phyloP scores from a whole-genome alignment of 2,113 vertebrate species.

The Anhinga anhinga region DNA sequence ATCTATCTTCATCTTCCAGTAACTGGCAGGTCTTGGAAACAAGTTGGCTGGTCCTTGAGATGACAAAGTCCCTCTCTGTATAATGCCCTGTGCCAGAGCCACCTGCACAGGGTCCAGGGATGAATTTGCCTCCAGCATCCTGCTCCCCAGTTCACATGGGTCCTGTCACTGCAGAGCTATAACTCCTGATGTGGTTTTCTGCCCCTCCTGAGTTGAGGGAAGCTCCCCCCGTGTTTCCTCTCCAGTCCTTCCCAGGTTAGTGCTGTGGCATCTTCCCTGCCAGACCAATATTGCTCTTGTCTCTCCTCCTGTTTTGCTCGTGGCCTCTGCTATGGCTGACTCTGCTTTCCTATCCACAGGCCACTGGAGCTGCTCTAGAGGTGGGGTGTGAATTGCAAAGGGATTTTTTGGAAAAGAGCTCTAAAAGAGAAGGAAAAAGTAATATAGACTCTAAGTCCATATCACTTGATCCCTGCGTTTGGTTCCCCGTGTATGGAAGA shows the following conservation, averaged over 20 bases:
- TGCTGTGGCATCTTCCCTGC: not conserved
- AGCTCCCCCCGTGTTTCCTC: accelerated
- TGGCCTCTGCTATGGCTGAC: not conserved
- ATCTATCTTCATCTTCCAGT: not conserved
- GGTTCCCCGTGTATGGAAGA: not conserved
- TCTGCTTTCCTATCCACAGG: not conserved
- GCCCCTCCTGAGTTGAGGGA: not conserved
- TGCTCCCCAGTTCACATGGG: not conserved
- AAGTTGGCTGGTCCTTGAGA: not conserved
- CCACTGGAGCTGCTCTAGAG: not conserved
- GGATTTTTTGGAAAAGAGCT: not conserved
- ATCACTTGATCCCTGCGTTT: not conserved
- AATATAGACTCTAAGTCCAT: not conserved
- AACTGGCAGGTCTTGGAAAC: not conserved
- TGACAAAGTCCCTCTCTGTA: accelerated
- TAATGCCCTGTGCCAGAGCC: not conserved
- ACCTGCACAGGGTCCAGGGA: too few relatives aligned
- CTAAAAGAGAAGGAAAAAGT: not conserved
- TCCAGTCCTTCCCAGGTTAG: not conserved
- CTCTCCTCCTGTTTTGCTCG: not conserved
- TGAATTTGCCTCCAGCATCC: not conserved
- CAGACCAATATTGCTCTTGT: too few relatives aligned
- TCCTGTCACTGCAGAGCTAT: not conserved
- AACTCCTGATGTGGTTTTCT: not conserved
- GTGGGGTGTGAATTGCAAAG: not conserved